Conservation (phyloP, 2,888 invertebrate genomes). For the Philhelius pedissequus region DNA sequence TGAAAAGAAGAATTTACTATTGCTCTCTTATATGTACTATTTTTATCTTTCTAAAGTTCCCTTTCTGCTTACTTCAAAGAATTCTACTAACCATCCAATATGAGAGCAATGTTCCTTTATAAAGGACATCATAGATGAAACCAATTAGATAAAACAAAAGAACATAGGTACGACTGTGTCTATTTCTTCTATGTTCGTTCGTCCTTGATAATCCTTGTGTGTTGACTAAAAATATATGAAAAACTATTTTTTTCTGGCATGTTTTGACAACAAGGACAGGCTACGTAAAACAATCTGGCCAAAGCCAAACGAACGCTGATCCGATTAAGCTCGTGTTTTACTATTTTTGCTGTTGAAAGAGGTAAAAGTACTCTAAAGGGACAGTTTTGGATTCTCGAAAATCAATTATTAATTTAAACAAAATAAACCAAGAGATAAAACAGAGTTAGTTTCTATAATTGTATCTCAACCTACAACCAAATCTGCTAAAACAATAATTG, state of each 20-base stretch:
- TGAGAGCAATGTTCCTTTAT: neutral
- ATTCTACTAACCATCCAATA: slow-evolving; percentile 4
- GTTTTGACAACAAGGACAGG: neutral
- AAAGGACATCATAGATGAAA: slow-evolving; percentile 29
- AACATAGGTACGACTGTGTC: slow-evolving; percentile 1
- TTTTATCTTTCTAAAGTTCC: neutral
- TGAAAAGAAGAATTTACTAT: neutral
- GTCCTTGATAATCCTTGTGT: neutral
- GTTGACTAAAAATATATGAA: neutral
- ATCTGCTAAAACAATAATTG: too few relatives aligned
- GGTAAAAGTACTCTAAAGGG: too few relatives aligned
- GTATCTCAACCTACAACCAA: too few relatives aligned
- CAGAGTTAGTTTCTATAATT: too few relatives aligned
- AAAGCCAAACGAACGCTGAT: slow-evolving; percentile 16
- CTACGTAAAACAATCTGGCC: neutral
- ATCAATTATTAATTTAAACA: neutral
- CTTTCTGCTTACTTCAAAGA: slow-evolving; percentile 18
- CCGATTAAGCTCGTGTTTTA: neutral
- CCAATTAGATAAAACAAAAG: slow-evolving; percentile 58
- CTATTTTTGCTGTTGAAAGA: neutral
- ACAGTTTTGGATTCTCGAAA: neutral
- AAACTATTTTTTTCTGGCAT: slow-evolving; percentile 6
- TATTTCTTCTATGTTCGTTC: neutral
- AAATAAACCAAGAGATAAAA: too few relatives aligned
- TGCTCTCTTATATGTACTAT: neutral